Percentiles rank a stretch among this genome's conserved stretches.
Conservation (phyloP, 2,888 invertebrate genomes). For the Sycophila texana region DNA sequence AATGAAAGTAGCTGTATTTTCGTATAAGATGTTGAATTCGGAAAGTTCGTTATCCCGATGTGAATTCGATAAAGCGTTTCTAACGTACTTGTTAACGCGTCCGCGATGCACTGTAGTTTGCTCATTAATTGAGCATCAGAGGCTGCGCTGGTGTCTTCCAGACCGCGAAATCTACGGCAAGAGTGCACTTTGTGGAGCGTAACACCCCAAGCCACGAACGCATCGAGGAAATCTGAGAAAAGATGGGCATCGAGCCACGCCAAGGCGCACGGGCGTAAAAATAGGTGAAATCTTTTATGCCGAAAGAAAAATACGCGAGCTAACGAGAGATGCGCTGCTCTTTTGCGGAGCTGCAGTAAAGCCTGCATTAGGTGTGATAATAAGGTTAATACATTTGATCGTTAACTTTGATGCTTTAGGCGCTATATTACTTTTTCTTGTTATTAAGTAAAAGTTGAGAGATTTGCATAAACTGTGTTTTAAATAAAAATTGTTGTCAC, state of each 20-base stretch:
- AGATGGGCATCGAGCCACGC: slow-evolving; percentile 1
- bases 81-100: slow-evolving; percentile 4
- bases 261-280: neutral
- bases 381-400: neutral
- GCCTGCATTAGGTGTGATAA: neutral
- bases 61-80: neutral
- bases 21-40: neutral
- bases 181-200: slow-evolving; percentile 31
- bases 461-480: no score
- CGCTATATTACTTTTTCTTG: no score
- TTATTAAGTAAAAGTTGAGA: no score
- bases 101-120: neutral
- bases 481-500: no score
- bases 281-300: slow-evolving; percentile 20
- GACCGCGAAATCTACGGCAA: slow-evolving; percentile 11
- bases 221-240: slow-evolving; percentile 9
- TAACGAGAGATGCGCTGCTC: neutral
- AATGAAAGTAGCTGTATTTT: neutral
- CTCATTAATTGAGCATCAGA: neutral
- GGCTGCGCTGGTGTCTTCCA: neutral
- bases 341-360: neutral
- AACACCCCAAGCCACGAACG: neutral
- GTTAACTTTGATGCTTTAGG: neutral
- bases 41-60: neutral
- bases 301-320: neutral